phyloP scores from a whole-genome alignment of 2,113 vertebrate genomes.

The Origma solitaria region DNA sequence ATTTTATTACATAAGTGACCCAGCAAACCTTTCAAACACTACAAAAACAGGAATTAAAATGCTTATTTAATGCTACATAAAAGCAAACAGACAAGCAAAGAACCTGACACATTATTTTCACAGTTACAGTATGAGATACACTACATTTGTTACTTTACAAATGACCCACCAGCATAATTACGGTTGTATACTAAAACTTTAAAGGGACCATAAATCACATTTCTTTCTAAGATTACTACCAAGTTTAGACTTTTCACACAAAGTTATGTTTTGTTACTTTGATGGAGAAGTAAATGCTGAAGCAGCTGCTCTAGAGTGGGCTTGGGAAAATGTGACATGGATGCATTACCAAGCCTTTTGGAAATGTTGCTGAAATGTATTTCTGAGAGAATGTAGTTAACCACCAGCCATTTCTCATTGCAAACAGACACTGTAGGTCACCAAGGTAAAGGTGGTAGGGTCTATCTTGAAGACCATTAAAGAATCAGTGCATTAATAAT shows the following conservation, averaged over 20 bases:
- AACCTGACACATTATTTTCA: neutral
- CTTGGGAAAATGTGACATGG: neutral
- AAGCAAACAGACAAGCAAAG: neutral
- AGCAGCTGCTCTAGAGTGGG: neutral
- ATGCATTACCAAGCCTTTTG: neutral
- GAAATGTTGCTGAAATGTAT: neutral
- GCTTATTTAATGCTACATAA: neutral
- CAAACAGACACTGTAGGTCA: neutral
- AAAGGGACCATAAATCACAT: neutral
- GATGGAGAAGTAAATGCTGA: neutral
- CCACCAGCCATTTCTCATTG: neutral
- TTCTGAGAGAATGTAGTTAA: neutral
- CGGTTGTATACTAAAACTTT: neutral
- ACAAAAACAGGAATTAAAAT: conserved; percentile 14
- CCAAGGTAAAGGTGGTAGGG: neutral
- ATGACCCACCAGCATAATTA: neutral
- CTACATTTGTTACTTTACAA: neutral
- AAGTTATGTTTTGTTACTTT: neutral
- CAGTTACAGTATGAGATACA: neutral
- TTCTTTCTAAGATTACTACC: neutral
- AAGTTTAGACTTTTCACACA: neutral
- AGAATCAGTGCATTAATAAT: neutral
- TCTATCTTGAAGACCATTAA: neutral
- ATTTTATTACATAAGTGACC: conserved; percentile 35
- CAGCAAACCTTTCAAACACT: conserved; percentile 18